Evolutionary conservation across 2,797 vertebrate species (phyloP), one percentile per base, ranked within the genome.

Genomic region (Sebastes cheni): DNA sequence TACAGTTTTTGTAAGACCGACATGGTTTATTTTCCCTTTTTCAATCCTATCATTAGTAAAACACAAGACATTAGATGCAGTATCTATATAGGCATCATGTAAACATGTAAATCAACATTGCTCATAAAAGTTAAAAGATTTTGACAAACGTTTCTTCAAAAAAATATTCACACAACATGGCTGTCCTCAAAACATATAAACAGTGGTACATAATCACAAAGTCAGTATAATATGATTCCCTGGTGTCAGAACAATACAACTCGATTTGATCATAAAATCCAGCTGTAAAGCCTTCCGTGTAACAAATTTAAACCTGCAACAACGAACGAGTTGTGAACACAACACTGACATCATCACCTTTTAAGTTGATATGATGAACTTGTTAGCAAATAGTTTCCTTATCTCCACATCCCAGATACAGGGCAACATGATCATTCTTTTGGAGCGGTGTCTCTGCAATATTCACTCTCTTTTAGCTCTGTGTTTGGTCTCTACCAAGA

Each of bases 21-120:
- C 18, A 42, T 52, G 14, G 9, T 86, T 77, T 82, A 83, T 88
- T 83, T 78, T 90, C 83, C 87, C 85, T 90, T 93, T 92, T 34
- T 79, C 23, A 32, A 79, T 88, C 82, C 68, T 56, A 86, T 65
- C 29, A 79, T 85, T 89, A 79, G 71, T 83, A 66, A 86, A 81
- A 90, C 22, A 80, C 7, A 75, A 55, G 16, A 76, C 13, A 72
- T 52, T 68, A 52, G 59, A 34, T 34, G 62, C 1, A 69, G 10
- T 12, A 61, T 22, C 27, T 55, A 55, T 72, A 81, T 10, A 42
- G 14, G 23, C 16, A 75, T 64, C 11, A 72, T 55, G 27, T 30
- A 23, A 73, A 80, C 20, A 71, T 20, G n/a, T 29, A 39, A 70
- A 77, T 70, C 62, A 80, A 80, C 29, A n/a, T 34, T 16, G 52